These are phyloP conservation scores for Enteromius viviparus DNA, from an alignment of 2,797 vertebrate species.

Conservation along the genomic window DNA sequence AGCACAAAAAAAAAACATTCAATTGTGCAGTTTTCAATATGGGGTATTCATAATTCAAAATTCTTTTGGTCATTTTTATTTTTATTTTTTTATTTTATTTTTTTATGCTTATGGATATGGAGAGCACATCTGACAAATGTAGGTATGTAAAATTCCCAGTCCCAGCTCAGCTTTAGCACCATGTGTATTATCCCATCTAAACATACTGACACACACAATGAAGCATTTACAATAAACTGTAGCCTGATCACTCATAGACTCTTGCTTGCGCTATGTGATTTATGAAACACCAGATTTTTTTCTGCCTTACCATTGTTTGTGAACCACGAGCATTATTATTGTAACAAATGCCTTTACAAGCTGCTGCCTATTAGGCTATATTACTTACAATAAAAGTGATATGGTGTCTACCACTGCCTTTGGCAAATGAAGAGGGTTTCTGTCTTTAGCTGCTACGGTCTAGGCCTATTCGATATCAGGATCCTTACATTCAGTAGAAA, in stretches of 20 bases:
- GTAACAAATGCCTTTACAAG: constrained; percentile 1
- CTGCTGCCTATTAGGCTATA: neutral
- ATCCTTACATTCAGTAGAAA: neutral
- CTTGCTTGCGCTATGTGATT: neutral
- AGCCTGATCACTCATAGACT: neutral
- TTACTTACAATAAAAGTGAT: neutral
- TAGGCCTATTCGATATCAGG: neutral
- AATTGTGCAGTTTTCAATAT: neutral
- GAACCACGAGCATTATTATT: constrained; percentile 1
- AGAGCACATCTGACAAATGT: neutral
- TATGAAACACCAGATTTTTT: neutral
- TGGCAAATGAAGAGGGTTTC: neutral
- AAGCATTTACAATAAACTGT: neutral
- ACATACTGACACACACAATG: neutral
- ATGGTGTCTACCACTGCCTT: neutral
- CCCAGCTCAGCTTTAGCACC: neutral
- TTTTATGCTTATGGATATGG: neutral
- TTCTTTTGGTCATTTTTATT: neutral
- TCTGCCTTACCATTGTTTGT: neutral
- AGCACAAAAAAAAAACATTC: neutral
- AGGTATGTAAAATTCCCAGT: neutral
- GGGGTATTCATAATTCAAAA: neutral
- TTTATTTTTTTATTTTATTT: neutral
- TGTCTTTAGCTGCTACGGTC: neutral
- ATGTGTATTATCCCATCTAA: neutral